Evolutionary conservation across 1,140 invertebrate genomes (phyloP).

Genomic region (Calosoma granatense): DNA sequence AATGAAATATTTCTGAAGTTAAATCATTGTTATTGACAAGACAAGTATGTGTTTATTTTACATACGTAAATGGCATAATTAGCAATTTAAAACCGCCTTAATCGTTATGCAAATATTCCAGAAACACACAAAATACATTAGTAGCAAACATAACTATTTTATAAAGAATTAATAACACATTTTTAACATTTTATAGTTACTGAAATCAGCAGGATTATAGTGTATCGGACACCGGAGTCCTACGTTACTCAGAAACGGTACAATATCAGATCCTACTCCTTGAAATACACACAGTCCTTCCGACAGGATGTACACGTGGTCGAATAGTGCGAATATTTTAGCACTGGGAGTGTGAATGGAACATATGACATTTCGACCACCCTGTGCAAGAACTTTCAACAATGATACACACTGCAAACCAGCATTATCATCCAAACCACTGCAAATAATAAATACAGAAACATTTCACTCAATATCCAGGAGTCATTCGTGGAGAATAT

Average conservation of each 20-base stretch:
- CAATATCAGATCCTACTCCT: constrained; percentile 50
- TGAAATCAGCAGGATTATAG: constrained; percentile 75
- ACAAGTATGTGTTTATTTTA: no score
- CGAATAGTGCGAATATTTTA: constrained; percentile 62
- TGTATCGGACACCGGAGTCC: constrained; percentile 61
- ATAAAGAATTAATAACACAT: no score
- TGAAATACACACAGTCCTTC: constrained; percentile 66
- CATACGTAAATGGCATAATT: no score
- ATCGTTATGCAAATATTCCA: no score
- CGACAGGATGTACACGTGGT: constrained; percentile 65
- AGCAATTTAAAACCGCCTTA: no score
- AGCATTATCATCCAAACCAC: constrained; percentile 66
- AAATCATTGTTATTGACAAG: no score
- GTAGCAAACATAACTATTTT: no score
- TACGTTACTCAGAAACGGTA: constrained; percentile 55
- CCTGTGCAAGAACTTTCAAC: constrained; percentile 64
- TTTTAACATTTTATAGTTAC: constrained; percentile 42
- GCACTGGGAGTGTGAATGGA: constrained; percentile 88
- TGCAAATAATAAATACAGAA: no score
- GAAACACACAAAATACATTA: no score
- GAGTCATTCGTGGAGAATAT: no score
- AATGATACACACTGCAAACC: constrained; percentile 64
- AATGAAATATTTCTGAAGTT: no score
- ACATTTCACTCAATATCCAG: constrained; percentile 4
- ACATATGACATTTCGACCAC: constrained; percentile 78